Base-by-base conservation (phyloP, 2,888 invertebrate species). In the Meiosimyza decipiens region DNA sequence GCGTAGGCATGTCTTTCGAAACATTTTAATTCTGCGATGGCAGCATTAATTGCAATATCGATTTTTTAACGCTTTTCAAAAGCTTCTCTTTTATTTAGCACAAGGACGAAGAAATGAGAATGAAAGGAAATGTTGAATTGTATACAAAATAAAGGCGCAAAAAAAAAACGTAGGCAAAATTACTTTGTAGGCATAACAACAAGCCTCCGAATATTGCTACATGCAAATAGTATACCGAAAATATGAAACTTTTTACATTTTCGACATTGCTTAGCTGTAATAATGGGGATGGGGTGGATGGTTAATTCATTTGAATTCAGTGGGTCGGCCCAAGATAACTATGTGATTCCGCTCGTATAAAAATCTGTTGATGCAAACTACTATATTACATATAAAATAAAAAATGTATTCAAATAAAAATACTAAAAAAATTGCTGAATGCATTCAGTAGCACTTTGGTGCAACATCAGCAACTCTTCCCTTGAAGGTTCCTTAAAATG, bases 11-110 rank as follows among this genome's bases (percentile, higher is more conserved):
- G 60, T 2, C 33, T 28, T 60, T 3, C 60, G 6, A 49, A 63
- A 63, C 11, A 47, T 62, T 49, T 54, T 70, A 63, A 62, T 62
- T 47, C 52, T 54, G 22, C 70, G 70, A 22, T 70, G 51, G 63
- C 63, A 69, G 78, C 81, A 82, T 82, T 82, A 82, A 82, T 82
- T 82, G 82, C 82, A 81, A 80, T 82, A 82, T 82, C 79, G 82
- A 82, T 82, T 82, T 82, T 80, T 74, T 66, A 70, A 54, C 57
- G 71, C 47, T 57, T 64, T 71, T 64, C 63, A 65, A 22, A 64
- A 71, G 73, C 71, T 68, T 73, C 67, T 51, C 50, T 54, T 57
- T 69, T 74, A 72, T 74, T 73, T 74, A 65, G 74, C 74, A 74
- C 74, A 74, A 74, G 74, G 74, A 74, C 74, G 74, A 71, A 63